Base-by-base conservation (phyloP, 2,797 vertebrate genomes). In the Labeo calbasu region DNA sequence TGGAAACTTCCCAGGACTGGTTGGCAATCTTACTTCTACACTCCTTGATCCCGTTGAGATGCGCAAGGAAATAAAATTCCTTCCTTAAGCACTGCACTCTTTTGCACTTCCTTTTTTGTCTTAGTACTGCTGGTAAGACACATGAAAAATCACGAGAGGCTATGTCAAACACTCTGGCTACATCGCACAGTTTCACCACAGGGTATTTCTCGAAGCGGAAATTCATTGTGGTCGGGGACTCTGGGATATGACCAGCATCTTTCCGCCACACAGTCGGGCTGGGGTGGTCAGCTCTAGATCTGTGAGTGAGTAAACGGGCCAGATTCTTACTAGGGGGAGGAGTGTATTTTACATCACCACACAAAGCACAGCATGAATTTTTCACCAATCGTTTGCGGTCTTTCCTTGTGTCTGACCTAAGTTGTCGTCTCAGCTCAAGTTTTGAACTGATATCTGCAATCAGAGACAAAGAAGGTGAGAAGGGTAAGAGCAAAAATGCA, bases 151-250 rank as follows among this genome's bases (percentile, higher is more conserved):
- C 46, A 14, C 85, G 88, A 68, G 84, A 79, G 76, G 87, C 87
- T 36, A 78, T n/a, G 1, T 90, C 78, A 88, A 84, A 92, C 51
- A 83, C 89, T 85, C 86, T 80, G 70, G 89, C 86, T 66, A 95
- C 23, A 36, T 95, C 89, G 71, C 93, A 95, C 71, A 94, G 92
- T 0, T 43, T 90, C 87, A 95, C 92, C 71, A 83, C 89, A 1
- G 91, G 92, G 71, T 90, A 85, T 76, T 50, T 87, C 53, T 82
- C 40, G 51, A 86, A 78, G 88, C 88, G 88, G 51, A 87, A 46
- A 0, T 77, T 4, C 43, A 81, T 77, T 57, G 68, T 59, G n/a
- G 72, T 21, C 82, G 66, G 78, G 83, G 70, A 63, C 40, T 28
- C 63, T 83, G 85, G 50, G 5, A 59, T 48, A 23, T 51, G 53